Evolutionary conservation across 2,888 invertebrate species (phyloP), one percentile per base, ranked within the genome.

Genomic region (Blera fallax): DNA sequence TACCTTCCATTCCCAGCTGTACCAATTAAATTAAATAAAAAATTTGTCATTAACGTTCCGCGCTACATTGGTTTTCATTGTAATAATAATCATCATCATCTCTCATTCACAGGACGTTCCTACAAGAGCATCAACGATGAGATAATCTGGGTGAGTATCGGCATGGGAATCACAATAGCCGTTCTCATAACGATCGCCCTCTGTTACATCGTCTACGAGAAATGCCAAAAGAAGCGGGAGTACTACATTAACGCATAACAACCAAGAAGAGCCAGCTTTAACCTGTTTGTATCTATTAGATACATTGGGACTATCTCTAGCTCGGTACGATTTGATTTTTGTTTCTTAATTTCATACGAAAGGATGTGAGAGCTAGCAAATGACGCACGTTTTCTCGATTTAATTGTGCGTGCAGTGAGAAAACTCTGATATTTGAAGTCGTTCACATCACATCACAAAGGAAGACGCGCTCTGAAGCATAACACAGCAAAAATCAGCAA

Each of bases 131-230:
- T 96, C 91, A 96, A 96, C 92, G 96, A 96, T 91, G 96, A 96
- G 91, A 96, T 96, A 89, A 96, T 96, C 88, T 96, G 96, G 96
- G 96, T 96, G 89, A 96, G 96, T 93, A 96, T 96, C 90, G 96
- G 96, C 82, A 96, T 96, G 96, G 96, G 96, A 37, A 95, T 96
- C 87, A 95, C 96, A 87, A 96, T 96, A 89, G 95, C 95, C 21
- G 93, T 96, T 1, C 93, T 96, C 60, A 96, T 96, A 90, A 95
- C 96, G 24, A 95, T 96, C 88, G 96, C 96, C 0, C 93, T 96
- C 10, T 96, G 96, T 93, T 96, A 96, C 93, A 95, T 96, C 88
- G 94, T 95, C 89, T 94, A 95, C 88, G 96, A 96, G 92, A 96
- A 96, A 90, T 96, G 96, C 91, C 94, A 95, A 88, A 90, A 90